Base-by-base conservation (phyloP, 2,888 invertebrate species). In the Corythucha ciliata region DNA sequence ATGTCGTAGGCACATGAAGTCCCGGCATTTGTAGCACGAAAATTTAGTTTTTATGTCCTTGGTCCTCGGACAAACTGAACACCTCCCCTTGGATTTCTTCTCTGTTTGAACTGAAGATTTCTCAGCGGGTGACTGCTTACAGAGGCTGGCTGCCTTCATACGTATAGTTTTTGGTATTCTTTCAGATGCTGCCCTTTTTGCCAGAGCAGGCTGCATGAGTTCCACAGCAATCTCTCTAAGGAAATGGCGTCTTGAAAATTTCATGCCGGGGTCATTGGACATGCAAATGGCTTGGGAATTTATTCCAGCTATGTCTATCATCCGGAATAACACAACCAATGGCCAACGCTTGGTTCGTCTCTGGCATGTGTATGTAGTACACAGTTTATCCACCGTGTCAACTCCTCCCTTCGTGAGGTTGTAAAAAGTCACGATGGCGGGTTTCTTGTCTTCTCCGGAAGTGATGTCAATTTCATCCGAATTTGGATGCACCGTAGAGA, bases 341-440 rank as follows among this genome's bases (percentile, higher is more conserved):
- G 52, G 52, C 50, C 53, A 53, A 24, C 50, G 24, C 7, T n/a
- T 40, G 18, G 52, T 53, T 16, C 46, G 18, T 36, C 54, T 33
- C 21, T 40, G 33, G 22, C 24, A 24, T 20, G 14, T 29, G 32
- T 54, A 53, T 20, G 18, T 33, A 34, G 42, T n/a, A 53, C 53
- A 53, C 20, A 50, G 39, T 53, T 45, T 16, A 14, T 54, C 53
- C 16, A 41, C 26, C 10, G 4, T 47, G 36, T 53, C 54, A 24
- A 53, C 52, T 10, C 54, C 52, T 16, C 37, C 39, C 40, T 53
- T 54, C 3, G 51, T 54, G 14, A 22, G 16, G 18, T 54, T 54
- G 32, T 54, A 54, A 7, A 40, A 54, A 3, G 25, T 22, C 27
- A 53, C 46, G 14, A 53, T 45, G 44, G 52, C 52, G 8, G 52